These are phyloP conservation scores for Harpagoxenus sublaevis DNA, from an alignment of 2,888 invertebrate species.

Conservation along the genomic window DNA sequence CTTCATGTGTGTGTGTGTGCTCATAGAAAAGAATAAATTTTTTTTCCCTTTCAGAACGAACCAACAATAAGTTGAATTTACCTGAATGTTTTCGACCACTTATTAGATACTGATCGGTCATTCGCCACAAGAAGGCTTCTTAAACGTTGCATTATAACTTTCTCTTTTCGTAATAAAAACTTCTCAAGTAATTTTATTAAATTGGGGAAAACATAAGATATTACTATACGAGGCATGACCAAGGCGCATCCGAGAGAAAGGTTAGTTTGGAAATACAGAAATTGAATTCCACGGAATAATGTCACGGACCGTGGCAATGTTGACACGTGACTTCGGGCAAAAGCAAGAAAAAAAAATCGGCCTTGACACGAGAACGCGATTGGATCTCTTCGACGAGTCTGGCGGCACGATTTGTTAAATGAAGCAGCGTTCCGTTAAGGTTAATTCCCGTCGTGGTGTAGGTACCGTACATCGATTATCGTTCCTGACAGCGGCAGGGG, in stretches of 20 bases:
- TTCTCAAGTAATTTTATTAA: not conserved
- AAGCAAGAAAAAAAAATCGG: constrained; percentile 1
- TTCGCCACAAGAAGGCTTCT: not conserved
- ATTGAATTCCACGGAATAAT: not conserved
- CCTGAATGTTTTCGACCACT: not conserved
- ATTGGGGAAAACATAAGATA: not conserved
- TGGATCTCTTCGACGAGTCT: not conserved
- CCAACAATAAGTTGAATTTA: not conserved
- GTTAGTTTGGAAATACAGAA: constrained; percentile 15
- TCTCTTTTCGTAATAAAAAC: not conserved
- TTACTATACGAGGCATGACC: not conserved
- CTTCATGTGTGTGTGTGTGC: no score
- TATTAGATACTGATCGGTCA: not conserved
- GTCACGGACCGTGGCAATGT: not conserved
- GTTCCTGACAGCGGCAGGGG: not conserved
- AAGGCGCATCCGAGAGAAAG: not conserved
- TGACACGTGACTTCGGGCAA: constrained; percentile 12
- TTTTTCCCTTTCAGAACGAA: not conserved
- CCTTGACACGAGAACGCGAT: constrained; percentile 16
- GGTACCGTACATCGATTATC: not conserved
- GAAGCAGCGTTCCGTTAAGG: not conserved
- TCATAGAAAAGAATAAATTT: not conserved
- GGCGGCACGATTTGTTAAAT: not conserved
- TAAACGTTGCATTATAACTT: not conserved
- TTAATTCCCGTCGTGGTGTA: not conserved